A percentile compares a stretch with the other conserved stretches of the same genome.
These are phyloP conservation scores for Gymnothorax javanicus DNA, from an alignment of 2,797 vertebrate species.

Conservation along the genomic window DNA sequence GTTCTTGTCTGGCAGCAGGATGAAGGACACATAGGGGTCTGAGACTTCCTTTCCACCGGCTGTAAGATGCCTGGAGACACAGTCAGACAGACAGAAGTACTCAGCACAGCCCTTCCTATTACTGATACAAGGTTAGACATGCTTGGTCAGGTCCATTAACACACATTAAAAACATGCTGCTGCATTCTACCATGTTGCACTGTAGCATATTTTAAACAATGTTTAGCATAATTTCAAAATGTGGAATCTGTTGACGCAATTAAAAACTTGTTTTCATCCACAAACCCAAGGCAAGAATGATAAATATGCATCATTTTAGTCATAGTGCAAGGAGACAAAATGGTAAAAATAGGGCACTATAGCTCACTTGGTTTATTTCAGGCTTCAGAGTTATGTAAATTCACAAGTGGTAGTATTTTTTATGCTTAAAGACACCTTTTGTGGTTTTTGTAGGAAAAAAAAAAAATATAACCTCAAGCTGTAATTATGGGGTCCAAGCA, in stretches of 20 bases:
- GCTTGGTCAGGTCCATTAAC: background rate
- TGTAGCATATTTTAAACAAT: background rate
- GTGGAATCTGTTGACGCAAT: background rate
- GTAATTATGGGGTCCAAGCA: no score
- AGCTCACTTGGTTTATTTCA: no score
- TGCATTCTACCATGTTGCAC: background rate
- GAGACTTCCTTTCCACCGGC: constrained; percentile 80
- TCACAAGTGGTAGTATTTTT: no score
- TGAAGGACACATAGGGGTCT: constrained; percentile 84
- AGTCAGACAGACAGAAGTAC: constrained; percentile 10
- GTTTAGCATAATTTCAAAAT: background rate
- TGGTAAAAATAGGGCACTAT: no score
- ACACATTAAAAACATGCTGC: background rate
- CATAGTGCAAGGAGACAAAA: background rate
- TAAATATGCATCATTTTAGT: background rate
- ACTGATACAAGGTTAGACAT: background rate
- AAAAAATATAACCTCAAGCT: no score
- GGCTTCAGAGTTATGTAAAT: no score
- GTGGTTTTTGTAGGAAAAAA: no score
- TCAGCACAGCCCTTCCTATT: background rate
- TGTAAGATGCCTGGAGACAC: constrained; percentile 70
- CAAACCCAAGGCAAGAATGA: background rate
- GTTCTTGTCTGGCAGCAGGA: constrained; percentile 88
- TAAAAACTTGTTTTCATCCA: background rate
- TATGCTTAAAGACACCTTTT: no score